Evolutionary conservation across 1,140 invertebrate genomes (phyloP), one percentile per base, ranked within the genome.

Genomic region (Chironomus striatipennis): DNA sequence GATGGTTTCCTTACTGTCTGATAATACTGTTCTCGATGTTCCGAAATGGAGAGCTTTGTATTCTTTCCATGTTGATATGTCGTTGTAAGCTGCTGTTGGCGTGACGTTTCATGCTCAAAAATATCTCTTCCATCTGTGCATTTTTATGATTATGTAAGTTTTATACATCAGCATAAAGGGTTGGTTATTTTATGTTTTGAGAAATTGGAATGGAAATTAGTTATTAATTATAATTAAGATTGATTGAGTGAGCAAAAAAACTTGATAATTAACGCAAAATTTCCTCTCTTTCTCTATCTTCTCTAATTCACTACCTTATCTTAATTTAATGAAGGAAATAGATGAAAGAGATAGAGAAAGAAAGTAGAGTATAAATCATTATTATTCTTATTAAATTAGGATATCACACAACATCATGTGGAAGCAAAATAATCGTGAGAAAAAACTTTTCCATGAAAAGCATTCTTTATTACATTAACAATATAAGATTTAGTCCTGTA

Each of bases 21-120:
- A 77, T 87, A 87, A 77, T 85, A 87, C 74, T 86, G 86, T 76
- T 87, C 85, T 70, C 85, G 80, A 77, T 85, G 85, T 76, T 85
- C 85, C 67, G 65, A 70, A 20, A 70, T 70, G 18, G 65, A 70
- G 10, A 70, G 65, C 20, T 70, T 70, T 18, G 65, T 18, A 21
- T 20, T 70, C 20, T 70, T 70, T 70, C 65, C 65, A 70, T 70
- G 65, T 21, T 70, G 65, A 70, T 70, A 70, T 70, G 65, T 70
- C 65, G 65, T 10, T 18, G 17, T 15, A 18, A 70, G 20, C 9
- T 70, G 65, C 65, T 70, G 65, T 21, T 70, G 65, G n/a, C 20
- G 65, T 70, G 65, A 70, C 18, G 65, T 70, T 9, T 70, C 65
- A 20, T 21, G n/a, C 18, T 70, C 65, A 70, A 70, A 70, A 18